These are phyloP conservation scores for Blastobasis adustella DNA, from an alignment of 2,888 invertebrate genomes.

Conservation along the genomic window DNA sequence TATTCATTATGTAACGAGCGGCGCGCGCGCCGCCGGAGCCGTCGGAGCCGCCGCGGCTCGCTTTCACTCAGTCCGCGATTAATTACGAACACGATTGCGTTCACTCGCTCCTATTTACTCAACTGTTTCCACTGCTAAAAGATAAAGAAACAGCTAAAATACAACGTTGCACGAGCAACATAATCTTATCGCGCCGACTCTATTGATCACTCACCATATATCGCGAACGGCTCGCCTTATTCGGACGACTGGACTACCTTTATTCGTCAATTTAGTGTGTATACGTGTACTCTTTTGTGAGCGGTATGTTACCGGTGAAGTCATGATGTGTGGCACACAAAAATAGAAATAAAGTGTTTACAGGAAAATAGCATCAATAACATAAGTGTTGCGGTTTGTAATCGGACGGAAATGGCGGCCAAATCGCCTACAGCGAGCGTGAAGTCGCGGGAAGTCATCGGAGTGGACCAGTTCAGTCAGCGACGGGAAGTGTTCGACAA, in stretches of 20 bases:
- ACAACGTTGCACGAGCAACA: slow-evolving; percentile 45
- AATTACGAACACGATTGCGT: slow-evolving; percentile 64
- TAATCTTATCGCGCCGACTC: slow-evolving; percentile 68
- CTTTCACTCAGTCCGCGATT: slow-evolving; percentile 67
- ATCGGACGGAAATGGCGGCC: slow-evolving; percentile 68
- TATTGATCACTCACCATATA: slow-evolving; percentile 70
- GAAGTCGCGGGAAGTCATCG: slow-evolving; percentile 68
- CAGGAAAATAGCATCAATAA: slow-evolving; percentile 71
- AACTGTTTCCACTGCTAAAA: slow-evolving; percentile 66
- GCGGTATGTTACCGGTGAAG: slow-evolving; percentile 69
- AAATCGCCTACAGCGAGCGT: slow-evolving; percentile 68
- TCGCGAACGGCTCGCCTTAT: slow-evolving; percentile 65
- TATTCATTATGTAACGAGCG: slow-evolving; percentile 67
- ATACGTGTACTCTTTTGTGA: slow-evolving; percentile 54
- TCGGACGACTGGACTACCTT: slow-evolving; percentile 64
- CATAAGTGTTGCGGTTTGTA: slow-evolving; percentile 70
- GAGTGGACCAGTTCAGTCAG: slow-evolving; percentile 67
- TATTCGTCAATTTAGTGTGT: slow-evolving; percentile 65
- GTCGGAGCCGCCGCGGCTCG: slow-evolving; percentile 44
- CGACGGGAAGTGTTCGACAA: slow-evolving; percentile 69
- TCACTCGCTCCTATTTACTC: slow-evolving; percentile 65
- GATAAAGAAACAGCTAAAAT: slow-evolving; percentile 66
- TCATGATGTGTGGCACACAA: slow-evolving; percentile 67
- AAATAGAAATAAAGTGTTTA: slow-evolving; percentile 69
- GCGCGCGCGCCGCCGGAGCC: slow-evolving; percentile 29